Conservation (phyloP, 2,888 invertebrate species). For the Orchestes rusci region DNA sequence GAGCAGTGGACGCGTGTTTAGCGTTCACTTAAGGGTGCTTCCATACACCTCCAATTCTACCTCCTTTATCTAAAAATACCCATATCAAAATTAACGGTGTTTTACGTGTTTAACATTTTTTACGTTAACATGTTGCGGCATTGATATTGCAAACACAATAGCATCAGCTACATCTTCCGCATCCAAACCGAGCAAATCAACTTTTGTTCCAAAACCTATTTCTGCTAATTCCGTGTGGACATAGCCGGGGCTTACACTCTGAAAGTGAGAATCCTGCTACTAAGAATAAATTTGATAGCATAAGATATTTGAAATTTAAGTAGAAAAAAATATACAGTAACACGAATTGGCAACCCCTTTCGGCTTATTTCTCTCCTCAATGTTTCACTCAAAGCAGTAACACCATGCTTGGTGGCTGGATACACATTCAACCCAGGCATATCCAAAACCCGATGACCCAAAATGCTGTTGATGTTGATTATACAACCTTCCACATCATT, state of each 20-base stretch:
- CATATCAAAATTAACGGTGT: too few species aligned
- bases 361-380: slow-evolving; percentile 21
- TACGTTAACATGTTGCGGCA: slow-evolving; percentile 33
- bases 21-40: too few species aligned
- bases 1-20: too few species aligned
- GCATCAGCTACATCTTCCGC: slow-evolving; percentile 30
- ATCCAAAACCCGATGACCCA: slow-evolving; percentile 29
- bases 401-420: slow-evolving; percentile 21
- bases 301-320: too few species aligned
- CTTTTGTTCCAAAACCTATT: slow-evolving; percentile 1
- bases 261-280: too few species aligned
- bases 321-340: slow-evolving; percentile 15
- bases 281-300: too few species aligned
- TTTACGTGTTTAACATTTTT: too few species aligned
- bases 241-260: background rate
- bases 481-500: slow-evolving; percentile 31
- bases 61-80: too few species aligned
- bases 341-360: slow-evolving; percentile 15
- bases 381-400: slow-evolving; percentile 23
- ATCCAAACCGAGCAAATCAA: slow-evolving; percentile 12
- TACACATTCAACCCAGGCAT: slow-evolving; percentile 19
- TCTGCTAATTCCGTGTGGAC: slow-evolving; percentile 11
- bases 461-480: slow-evolving; percentile 32
- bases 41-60: too few species aligned
- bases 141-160: slow-evolving; percentile 28